A percentile compares a stretch with the other conserved stretches of the same genome.
Evolutionary conservation across 2,888 invertebrate species (phyloP).

Genomic region (Nymphalis polychloros): DNA sequence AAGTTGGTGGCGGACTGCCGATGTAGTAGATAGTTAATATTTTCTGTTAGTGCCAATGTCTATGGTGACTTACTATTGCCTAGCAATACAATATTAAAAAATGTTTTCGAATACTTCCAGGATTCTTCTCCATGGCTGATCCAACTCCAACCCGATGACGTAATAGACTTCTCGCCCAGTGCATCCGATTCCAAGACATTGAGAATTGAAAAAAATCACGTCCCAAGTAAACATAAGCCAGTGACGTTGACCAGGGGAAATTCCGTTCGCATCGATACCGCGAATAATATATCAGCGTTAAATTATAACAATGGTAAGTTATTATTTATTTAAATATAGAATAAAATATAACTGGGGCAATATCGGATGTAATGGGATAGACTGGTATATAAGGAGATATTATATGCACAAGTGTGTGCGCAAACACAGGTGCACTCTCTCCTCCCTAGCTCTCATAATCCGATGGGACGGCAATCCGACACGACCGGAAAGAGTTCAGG

Average conservation of each 20-base stretch:
- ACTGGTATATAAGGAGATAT: too few species aligned
- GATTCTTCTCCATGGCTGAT: slow-evolving; percentile 60
- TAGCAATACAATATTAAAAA: neutral
- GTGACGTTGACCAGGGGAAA: neutral
- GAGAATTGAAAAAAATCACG: slow-evolving; percentile 39
- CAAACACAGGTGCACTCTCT: too few species aligned
- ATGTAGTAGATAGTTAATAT: too few species aligned
- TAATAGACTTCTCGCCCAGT: slow-evolving; percentile 66
- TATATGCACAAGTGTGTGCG: too few species aligned
- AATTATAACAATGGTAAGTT: slow-evolving; percentile 12
- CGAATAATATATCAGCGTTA: neutral
- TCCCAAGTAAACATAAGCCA: neutral
- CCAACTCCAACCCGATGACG: slow-evolving; percentile 54
- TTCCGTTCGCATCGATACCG: neutral
- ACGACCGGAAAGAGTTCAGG: too few species aligned
- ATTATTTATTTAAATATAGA: neutral
- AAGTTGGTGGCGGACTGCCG: too few species aligned
- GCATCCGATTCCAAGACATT: slow-evolving; percentile 52
- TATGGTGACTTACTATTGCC: too few species aligned
- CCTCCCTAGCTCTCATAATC: too few species aligned
- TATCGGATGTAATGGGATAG: too few species aligned
- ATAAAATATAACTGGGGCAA: too few species aligned
- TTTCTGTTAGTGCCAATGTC: too few species aligned
- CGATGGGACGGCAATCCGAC: too few species aligned
- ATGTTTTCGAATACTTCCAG: slow-evolving; percentile 48